Base-by-base conservation (phyloP, 2,113 vertebrate species). In the Corvus hawaiiensis region DNA sequence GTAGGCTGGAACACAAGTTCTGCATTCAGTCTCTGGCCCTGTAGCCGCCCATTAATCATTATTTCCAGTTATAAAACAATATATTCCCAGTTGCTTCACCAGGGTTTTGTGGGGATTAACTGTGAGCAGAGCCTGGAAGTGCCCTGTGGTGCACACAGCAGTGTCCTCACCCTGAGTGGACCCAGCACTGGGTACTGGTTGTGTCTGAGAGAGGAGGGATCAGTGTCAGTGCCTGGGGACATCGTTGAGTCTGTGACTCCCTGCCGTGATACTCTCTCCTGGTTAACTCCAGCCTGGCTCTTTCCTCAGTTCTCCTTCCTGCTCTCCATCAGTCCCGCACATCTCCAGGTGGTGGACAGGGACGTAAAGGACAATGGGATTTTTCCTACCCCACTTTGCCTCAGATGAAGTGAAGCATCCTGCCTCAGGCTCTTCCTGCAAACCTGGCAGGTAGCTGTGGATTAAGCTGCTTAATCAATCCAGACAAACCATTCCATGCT, bases 381-480 rank as follows among this genome's bases (percentile, higher is more conserved):
- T 52, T 83, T 88, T 94, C 73, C 71, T 80, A 94, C 72, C 58
- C 55, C 4, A 8, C 78, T 89, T 94, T 76, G 46, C 87, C 91
- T 96, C 95, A 82, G 62, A 82, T 75, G 92, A 94, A 97, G 67
- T 3, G 52, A 74, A 62, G 75, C 93, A 48, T 93, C 88, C 49
- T 95, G 80, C 96, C 94, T 92, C 78, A 56, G 97, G 95, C 88
- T 96, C 84, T 96, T 89, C 71, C 93, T 92, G 93, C 95, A 94
- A 89, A 78, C 83, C 39, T 83, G 76, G 82, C 80, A 62, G 88
- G 82, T 92, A 92, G 61, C 87, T 93, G 44, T 82, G 81, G 93
- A 95, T 98, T 95, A 97, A 97, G 87, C 84, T 86, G 76, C 71
- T 89, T 97, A 95, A 97, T 97, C 97, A 96, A 89, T 94, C 90